A percentile compares a stretch with the other conserved stretches of the same genome.
Evolutionary conservation across 2,888 invertebrate genomes (phyloP).

Genomic region (Harpalus rufipes): DNA sequence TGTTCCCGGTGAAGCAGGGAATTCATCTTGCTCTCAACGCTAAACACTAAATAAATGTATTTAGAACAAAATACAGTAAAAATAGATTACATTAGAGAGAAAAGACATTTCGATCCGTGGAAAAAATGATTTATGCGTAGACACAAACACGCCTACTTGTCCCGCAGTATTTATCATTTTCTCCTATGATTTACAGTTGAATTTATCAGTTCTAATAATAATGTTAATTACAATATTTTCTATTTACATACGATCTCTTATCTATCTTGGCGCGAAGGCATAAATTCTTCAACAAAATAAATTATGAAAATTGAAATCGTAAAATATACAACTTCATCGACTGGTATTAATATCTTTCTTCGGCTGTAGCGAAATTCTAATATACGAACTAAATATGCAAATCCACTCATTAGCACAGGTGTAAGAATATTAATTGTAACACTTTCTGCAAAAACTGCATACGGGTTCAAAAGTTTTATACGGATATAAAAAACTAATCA

Average conservation of each 20-base stretch:
- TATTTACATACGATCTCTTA: conserved; percentile 53
- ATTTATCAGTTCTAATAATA: conserved; percentile 64
- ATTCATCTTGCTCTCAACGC: conserved; percentile 36
- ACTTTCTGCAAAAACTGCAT: conserved; percentile 23
- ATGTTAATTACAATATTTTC: conserved; percentile 59
- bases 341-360: conserved; percentile 33
- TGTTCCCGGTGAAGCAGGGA: conserved; percentile 38
- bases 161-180: conserved; percentile 55
- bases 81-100: conserved; percentile 54
- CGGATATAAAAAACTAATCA: neutral
- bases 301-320: conserved; percentile 54
- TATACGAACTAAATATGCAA: conserved; percentile 46
- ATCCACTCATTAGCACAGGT: conserved; percentile 44
- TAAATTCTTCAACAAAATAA: conserved; percentile 48
- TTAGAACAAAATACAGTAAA: conserved; percentile 55
- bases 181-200: conserved; percentile 51
- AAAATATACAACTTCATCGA: conserved; percentile 48
- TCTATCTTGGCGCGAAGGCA: conserved; percentile 30
- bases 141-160: conserved; percentile 56
- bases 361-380: conserved; percentile 25
- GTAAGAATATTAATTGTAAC: conserved; percentile 43
- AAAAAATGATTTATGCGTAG: conserved; percentile 60
- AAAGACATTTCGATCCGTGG: conserved; percentile 50
- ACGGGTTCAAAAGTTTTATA: conserved; percentile 25
- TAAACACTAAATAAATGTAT: conserved; percentile 49